Base-by-base conservation (phyloP, 2,797 vertebrate species). In the Diplodus sargus region DNA sequence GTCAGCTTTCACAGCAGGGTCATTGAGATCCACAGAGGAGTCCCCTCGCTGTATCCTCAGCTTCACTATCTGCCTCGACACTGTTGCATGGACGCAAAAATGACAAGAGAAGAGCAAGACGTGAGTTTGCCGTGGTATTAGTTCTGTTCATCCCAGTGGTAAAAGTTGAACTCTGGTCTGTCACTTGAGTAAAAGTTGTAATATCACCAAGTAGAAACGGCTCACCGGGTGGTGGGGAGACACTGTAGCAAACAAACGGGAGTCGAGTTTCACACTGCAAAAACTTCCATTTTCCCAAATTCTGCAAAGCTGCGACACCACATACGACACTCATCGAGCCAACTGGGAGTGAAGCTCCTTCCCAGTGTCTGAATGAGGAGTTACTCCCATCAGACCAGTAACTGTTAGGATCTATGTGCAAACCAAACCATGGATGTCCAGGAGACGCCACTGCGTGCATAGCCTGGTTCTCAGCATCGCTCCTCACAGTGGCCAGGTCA, bases 311-410 rank as follows among this genome's bases (percentile, higher is more conserved):
- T 16, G 28, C 48, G 58, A 1, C 5, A n/a, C 28, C 67, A 70
- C 85, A 84, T 0, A 49, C 7, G 0, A n/a, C 0, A 11, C 0
- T 39, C 20, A 1, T 3, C 0, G 45, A 70, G 8, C 2, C 11
- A n/a, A 54, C 2, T 1, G 0, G 0, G 6, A 45, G n/a, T 42
- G 0, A 0, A 22, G 0, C 2, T 0, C 0, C 0, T 2, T 6
- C 0, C 59, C 48, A 82, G 49, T 58, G 11, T 17, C 4, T 28
- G 45, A 63, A 77, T 14, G 45, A 16, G 20, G 5, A 69, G 22
- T 3, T 9, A 6, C 67, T 84, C 42, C 54, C 47, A 54, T 84
- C 77, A 3, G 81, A 85, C 89, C 81, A 86, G 28, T 45, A 16
- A 5, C 59, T 1, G 0, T 28, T 0, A 34, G 49, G 25, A 9